Base-by-base conservation (phyloP, 2,888 invertebrate genomes). In the Cephus nigrinus region DNA sequence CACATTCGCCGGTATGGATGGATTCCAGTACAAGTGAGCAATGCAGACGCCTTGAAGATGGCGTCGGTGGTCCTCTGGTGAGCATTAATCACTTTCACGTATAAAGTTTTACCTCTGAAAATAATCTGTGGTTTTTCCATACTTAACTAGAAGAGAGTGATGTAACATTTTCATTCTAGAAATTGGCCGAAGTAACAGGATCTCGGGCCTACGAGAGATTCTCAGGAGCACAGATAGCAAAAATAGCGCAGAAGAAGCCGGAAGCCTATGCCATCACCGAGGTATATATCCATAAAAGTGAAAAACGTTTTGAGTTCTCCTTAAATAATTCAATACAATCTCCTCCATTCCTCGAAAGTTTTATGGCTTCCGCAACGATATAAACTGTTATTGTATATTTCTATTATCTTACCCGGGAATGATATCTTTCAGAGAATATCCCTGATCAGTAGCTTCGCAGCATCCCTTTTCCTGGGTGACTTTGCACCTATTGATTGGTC, bases 1-100 rank as follows among this genome's bases (percentile, higher is more conserved):
- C 93, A 1, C 94, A 96, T 82, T 97, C 98, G 12, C 99, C 99
- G 0, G 95, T 98, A 30, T 99, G 99, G 99, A 98, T 98, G 98
- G 99, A 99, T 91, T 96, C 96, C 5, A 97, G 96, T 83, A 98
- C 95, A 83, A 93, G 93, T 0, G 92, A 93, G 69, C 95, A 97
- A 88, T 98, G 98, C 90, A 92, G 93, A 80, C 93, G 95, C 81
- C 92, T 99, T 80, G 98, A 99, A 92, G 94, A 95, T 35, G 94
- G 94, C 32, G 93, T 97, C 12, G 98, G 98, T 4, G 98, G 96
- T 4, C 91, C 95, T 31, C 92, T 94, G 92, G 96, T 96, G 90
- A 85, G 84, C 35, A 79, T 69, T 78, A 69, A 74, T 33, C 55
- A 55, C 9, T 55, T 55, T 55, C 4, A 9, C 9, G 23, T 23